Percentiles rank a stretch among this genome's conserved stretches.
Evolutionary conservation across 2,888 invertebrate genomes (phyloP).

Genomic region (Diarsia brunnea): DNA sequence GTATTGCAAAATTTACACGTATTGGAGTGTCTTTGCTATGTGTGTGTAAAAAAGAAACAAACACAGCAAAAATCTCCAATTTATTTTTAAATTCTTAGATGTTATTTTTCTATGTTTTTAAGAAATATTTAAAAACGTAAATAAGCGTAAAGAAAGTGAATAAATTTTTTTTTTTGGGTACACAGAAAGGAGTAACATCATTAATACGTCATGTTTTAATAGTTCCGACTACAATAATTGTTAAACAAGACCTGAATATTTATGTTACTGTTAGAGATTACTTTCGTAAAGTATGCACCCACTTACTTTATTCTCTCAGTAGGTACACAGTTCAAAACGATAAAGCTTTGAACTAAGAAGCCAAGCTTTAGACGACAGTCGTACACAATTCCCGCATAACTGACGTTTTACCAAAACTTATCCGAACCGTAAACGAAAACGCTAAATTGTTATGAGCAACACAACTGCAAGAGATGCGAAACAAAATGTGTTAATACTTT

Average conservation of each 20-base stretch:
- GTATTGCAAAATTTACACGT: background rate
- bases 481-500: constrained; percentile 10
- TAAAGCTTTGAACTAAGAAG: background rate
- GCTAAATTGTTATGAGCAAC: constrained; percentile 41
- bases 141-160: too few relatives aligned
- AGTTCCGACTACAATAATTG: background rate
- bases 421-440: constrained; percentile 9
- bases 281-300: background rate
- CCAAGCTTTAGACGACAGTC: background rate
- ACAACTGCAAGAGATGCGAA: constrained; percentile 9
- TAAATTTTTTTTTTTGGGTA: too few relatives aligned
- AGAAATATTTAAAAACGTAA: too few relatives aligned
- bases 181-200: background rate
- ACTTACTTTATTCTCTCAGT: background rate
- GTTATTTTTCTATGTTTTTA: too few relatives aligned
- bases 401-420: constrained; percentile 28
- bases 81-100: too few relatives aligned
- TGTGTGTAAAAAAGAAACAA: too few relatives aligned
- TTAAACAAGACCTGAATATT: too few relatives aligned
- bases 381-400: constrained; percentile 23
- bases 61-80: too few relatives aligned
- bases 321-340: background rate
- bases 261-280: background rate
- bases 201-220: background rate
- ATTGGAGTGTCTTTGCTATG: background rate